These are phyloP conservation scores for Dascillus cervinus DNA, from an alignment of 2,888 invertebrate genomes.

Conservation along the genomic window DNA sequence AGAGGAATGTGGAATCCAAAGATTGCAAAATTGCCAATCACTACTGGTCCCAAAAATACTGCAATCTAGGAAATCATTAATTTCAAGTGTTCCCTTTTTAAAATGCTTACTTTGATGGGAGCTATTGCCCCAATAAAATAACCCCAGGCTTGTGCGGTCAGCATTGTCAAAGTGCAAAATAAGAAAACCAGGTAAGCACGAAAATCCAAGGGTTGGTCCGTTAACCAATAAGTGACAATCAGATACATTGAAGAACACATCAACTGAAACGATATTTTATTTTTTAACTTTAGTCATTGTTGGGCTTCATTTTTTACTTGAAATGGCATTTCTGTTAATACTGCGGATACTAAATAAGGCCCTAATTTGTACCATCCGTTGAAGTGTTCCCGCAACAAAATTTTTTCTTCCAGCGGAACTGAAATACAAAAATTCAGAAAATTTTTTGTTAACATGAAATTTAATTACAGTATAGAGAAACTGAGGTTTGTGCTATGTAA, in stretches of 20 bases:
- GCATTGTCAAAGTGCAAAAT: conserved; percentile 67
- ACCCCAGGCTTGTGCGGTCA: conserved; percentile 87
- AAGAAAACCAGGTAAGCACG: conserved; percentile 74
- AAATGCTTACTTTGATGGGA: conserved; percentile 69
- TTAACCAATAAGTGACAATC: conserved; percentile 77
- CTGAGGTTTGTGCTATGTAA: conserved; percentile 94
- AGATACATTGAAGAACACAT: conserved; percentile 76
- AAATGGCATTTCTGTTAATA: conserved; percentile 86
- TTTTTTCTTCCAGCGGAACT: conserved; percentile 89
- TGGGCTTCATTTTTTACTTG: conserved; percentile 48
- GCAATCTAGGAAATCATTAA: conserved; percentile 60
- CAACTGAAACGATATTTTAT: conserved; percentile 49
- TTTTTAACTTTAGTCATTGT: not conserved
- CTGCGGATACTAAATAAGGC: conserved; percentile 79
- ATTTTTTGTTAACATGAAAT: too few relatives aligned
- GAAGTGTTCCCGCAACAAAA: conserved; percentile 80
- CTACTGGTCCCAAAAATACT: conserved; percentile 85
- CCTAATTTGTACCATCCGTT: conserved; percentile 89
- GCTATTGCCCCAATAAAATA: conserved; percentile 88
- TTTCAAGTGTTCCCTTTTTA: too few relatives aligned
- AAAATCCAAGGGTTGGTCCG: conserved; percentile 76
- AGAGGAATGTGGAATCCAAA: conserved; percentile 91
- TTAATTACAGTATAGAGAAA: conserved; percentile 87
- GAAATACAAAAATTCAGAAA: conserved; percentile 33
- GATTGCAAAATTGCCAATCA: conserved; percentile 82